Percentiles rank a stretch among this genome's conserved stretches.
Conservation (phyloP, 2,888 invertebrate species). For the Lasioglossum villosulum region DNA sequence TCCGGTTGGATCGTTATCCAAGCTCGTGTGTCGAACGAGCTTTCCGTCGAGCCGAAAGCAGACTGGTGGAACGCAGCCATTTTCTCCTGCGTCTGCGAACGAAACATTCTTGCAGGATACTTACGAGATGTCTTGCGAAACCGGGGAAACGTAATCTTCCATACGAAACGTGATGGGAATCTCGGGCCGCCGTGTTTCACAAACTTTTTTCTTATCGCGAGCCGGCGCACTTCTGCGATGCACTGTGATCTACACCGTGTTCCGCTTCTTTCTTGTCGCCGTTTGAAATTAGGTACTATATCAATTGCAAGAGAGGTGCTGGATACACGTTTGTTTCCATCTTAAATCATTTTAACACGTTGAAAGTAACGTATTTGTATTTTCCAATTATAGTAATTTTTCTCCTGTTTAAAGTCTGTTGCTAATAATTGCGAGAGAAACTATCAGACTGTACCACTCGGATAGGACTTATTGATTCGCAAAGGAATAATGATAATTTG, state of each 20-base stretch:
- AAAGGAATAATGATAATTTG: too few relatives aligned
- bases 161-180: conserved; percentile 1
- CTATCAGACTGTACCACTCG: background rate
- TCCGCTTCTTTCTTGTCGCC: background rate
- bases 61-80: conserved; percentile 9
- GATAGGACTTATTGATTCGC: background rate
- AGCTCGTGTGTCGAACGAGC: conserved; percentile 1
- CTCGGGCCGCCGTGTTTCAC: background rate
- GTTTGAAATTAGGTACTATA: background rate
- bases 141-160: background rate
- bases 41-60: background rate
- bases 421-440: background rate
- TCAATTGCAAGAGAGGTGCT: background rate
- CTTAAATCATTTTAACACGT: background rate
- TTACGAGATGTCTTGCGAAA: conserved; percentile 4
- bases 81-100: conserved; percentile 12
- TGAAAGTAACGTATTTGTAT: too few relatives aligned
- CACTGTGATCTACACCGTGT: background rate
- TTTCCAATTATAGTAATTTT: too few relatives aligned
- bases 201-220: conserved; percentile 13
- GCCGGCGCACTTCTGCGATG: background rate
- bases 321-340: background rate
- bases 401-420: too few relatives aligned
- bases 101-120: conserved; percentile 18
- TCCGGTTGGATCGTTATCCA: background rate